phyloP scores from a whole-genome alignment of 1,140 invertebrate genomes.

The Semibalanus balanoides region DNA sequence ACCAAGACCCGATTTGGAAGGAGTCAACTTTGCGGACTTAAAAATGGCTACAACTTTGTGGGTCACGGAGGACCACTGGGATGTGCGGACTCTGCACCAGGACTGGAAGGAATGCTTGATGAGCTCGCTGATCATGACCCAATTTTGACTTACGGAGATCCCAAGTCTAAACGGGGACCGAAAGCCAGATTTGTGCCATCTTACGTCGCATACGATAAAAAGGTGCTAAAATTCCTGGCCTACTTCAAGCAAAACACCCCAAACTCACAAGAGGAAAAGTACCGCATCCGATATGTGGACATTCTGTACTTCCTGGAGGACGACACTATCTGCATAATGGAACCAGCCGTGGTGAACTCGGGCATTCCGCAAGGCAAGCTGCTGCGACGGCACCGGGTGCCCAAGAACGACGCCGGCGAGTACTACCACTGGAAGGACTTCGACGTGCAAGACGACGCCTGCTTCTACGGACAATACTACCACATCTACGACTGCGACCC shows the following conservation, averaged over 20 bases:
- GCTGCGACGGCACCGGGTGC: conserved; percentile 58
- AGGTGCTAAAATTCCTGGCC: neutral
- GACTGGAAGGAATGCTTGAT: neutral
- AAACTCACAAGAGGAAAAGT: neutral
- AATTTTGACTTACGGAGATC: neutral
- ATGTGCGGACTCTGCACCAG: neutral
- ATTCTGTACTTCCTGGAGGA: conserved; percentile 44
- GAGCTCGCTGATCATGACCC: neutral
- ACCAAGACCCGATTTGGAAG: neutral
- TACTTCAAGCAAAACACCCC: neutral
- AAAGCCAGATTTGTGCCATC: neutral
- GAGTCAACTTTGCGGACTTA: neutral
- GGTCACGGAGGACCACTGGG: neutral
- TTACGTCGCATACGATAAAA: neutral
- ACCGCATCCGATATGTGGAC: neutral
- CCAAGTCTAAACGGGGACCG: neutral
- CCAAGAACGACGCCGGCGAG: conserved; percentile 45
- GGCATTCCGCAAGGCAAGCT: conserved; percentile 52
- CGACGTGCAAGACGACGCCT: conserved; percentile 57
- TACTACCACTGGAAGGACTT: conserved; percentile 59
- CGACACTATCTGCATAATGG: conserved; percentile 72
- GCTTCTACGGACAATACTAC: conserved; percentile 58
- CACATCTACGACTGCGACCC: conserved; percentile 68
- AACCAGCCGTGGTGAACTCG: conserved; percentile 47
- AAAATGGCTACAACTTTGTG: neutral